Evolutionary conservation across 2,113 vertebrate genomes (phyloP).

Genomic region (Brachypteracias leptosomus): DNA sequence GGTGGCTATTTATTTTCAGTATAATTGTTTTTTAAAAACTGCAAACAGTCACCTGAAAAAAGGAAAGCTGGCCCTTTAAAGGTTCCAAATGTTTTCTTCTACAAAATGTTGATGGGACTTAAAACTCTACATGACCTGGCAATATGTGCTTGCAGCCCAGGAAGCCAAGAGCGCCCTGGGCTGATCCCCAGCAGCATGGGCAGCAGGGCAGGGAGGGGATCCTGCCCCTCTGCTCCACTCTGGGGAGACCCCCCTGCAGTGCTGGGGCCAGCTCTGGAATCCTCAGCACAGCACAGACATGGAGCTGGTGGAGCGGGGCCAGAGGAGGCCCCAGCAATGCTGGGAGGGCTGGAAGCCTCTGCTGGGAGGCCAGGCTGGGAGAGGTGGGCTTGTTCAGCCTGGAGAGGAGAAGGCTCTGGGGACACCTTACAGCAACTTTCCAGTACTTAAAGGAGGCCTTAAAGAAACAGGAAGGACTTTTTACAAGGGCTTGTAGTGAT

Average conservation of each 20-base stretch:
- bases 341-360: background rate
- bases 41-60: background rate
- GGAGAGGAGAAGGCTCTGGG: background rate
- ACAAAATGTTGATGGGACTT: background rate
- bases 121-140: background rate
- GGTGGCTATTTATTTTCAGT: slow-evolving; percentile 20
- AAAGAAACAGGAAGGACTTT: background rate
- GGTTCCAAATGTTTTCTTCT: background rate
- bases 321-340: background rate
- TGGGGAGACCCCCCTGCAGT: background rate
- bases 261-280: background rate
- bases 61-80: background rate
- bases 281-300: background rate
- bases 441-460: background rate
- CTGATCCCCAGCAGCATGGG: background rate
- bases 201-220: background rate
- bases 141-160: background rate
- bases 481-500: too few relatives aligned
- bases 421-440: background rate
- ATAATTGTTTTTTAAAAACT: background rate
- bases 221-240: background rate
- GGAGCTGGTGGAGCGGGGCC: too few relatives aligned
- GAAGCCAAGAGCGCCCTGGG: background rate
- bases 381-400: too few relatives aligned
- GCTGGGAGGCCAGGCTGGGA: too few relatives aligned